Conservation (phyloP, 1,140 invertebrate genomes). For the Drosophila nebulosa region DNA sequence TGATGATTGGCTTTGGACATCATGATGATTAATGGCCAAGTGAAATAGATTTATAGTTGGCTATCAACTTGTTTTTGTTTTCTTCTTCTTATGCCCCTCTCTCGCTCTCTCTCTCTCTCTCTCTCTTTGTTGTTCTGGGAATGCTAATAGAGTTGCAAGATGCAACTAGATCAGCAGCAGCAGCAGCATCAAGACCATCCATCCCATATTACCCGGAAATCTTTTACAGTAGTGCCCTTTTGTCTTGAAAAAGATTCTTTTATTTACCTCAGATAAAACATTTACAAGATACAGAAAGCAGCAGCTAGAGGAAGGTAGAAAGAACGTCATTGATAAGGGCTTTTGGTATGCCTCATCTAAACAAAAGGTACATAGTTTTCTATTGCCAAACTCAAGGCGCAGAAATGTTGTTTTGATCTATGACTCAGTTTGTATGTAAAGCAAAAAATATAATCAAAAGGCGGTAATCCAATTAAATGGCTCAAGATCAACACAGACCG, state of each 20-base stretch:
- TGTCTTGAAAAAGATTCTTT: constrained; percentile 8
- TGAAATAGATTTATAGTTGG: constrained; percentile 66
- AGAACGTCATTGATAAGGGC: constrained; percentile 53
- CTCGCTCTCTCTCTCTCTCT: neutral
- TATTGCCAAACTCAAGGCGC: constrained; percentile 39
- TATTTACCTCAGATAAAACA: constrained; percentile 65
- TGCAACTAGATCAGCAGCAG: constrained; percentile 11
- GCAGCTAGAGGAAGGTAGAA: constrained; percentile 23
- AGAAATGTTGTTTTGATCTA: neutral
- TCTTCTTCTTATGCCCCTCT: neutral
- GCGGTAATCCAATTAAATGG: constrained; percentile 80
- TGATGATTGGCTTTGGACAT: constrained; percentile 72
- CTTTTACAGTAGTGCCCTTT: constrained; percentile 55
- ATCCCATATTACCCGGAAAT: constrained; percentile 39
- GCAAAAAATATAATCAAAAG: constrained; percentile 62
- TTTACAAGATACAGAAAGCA: constrained; percentile 49
- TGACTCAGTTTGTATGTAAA: constrained; percentile 1
- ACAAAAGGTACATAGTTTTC: constrained; percentile 22
- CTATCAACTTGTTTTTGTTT: constrained; percentile 19
- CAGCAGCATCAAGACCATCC: constrained; percentile 13
- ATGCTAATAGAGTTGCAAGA: constrained; percentile 74
- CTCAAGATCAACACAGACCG: constrained; percentile 43
- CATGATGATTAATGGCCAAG: constrained; percentile 69
- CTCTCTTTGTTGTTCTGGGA: constrained; percentile 51
- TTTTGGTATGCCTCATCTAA: constrained; percentile 36